A percentile compares a stretch with the other conserved stretches of the same genome.
phyloP scores from a whole-genome alignment of 2,888 invertebrate genomes.

The Sepioteuthis lessoniana region DNA sequence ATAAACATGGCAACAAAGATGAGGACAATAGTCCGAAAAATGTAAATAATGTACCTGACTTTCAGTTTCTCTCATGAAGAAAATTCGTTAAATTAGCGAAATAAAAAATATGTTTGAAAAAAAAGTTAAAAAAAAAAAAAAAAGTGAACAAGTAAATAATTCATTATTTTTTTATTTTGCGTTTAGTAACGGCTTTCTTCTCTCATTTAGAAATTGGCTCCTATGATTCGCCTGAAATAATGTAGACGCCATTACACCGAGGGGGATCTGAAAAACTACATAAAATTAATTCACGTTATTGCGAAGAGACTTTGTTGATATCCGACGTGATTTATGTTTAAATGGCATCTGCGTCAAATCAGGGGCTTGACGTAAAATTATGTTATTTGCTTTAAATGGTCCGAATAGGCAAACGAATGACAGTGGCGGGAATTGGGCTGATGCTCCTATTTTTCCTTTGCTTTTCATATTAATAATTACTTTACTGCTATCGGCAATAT shows the following conservation, averaged over 20 bases:
- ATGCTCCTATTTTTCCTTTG: not conserved
- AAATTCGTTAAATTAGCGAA: too few relatives aligned
- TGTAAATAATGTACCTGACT: too few relatives aligned
- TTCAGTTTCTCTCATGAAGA: too few relatives aligned
- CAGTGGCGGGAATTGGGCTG: too few relatives aligned
- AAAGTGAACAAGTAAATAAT: not conserved
- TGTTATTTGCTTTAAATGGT: slow-evolving; percentile 20
- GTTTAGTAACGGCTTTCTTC: not conserved
- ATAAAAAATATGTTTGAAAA: too few relatives aligned
- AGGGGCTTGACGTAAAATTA: not conserved
- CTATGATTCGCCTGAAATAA: slow-evolving; percentile 5
- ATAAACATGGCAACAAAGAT: too few relatives aligned
- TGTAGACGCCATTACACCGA: not conserved
- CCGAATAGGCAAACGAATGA: slow-evolving; percentile 11
- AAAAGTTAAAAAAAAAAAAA: not conserved
- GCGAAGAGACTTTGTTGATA: not conserved
- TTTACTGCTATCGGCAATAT: too few relatives aligned
- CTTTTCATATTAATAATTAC: not conserved
- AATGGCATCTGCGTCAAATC: slow-evolving; percentile 20
- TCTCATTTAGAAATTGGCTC: not conserved
- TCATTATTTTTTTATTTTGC: slow-evolving; percentile 2
- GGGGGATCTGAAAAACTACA: slow-evolving; percentile 33
- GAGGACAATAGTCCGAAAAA: too few relatives aligned
- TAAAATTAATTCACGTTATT: not conserved
- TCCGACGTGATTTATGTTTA: not conserved